phyloP scores from a whole-genome alignment of 1,140 invertebrate genomes.

The Trichonephila clavipes region DNA sequence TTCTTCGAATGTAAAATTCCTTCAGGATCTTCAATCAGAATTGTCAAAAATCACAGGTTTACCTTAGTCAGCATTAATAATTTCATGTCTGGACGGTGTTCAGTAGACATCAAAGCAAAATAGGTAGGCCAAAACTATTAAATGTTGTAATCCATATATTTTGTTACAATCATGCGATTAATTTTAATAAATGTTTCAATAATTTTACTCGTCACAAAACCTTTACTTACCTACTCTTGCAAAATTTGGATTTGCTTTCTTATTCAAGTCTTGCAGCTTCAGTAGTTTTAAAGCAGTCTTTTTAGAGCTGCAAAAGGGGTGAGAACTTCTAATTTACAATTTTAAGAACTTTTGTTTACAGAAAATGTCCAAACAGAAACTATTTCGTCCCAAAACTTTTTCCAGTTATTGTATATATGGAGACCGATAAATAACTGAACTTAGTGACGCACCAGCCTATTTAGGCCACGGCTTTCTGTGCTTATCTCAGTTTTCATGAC shows the following conservation, averaged over 20 bases:
- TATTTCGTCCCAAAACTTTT: not conserved
- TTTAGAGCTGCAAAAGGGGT: not conserved
- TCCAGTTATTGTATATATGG: not conserved
- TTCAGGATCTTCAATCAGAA: not conserved
- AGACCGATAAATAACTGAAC: too few relatives aligned
- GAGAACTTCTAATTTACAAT: not conserved
- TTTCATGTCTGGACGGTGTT: too few relatives aligned
- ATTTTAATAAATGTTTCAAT: not conserved
- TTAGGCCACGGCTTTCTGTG: too few relatives aligned
- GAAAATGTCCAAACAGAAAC: not conserved
- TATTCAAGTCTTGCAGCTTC: fast-evolving
- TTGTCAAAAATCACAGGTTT: not conserved
- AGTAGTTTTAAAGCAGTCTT: not conserved
- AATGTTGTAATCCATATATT: not conserved
- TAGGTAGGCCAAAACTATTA: not conserved
- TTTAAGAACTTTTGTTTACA: not conserved
- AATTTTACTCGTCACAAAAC: not conserved
- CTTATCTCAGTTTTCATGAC: too few relatives aligned
- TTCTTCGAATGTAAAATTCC: not conserved
- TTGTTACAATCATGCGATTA: not conserved
- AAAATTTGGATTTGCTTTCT: not conserved
- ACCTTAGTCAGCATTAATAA: not conserved
- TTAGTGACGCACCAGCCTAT: too few relatives aligned
- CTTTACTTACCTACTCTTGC: not conserved
- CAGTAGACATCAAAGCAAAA: not conserved